A percentile compares a stretch with the other conserved stretches of the same genome.
phyloP scores from a whole-genome alignment of 2,113 vertebrate genomes.

The Pangasianodon gigas region DNA sequence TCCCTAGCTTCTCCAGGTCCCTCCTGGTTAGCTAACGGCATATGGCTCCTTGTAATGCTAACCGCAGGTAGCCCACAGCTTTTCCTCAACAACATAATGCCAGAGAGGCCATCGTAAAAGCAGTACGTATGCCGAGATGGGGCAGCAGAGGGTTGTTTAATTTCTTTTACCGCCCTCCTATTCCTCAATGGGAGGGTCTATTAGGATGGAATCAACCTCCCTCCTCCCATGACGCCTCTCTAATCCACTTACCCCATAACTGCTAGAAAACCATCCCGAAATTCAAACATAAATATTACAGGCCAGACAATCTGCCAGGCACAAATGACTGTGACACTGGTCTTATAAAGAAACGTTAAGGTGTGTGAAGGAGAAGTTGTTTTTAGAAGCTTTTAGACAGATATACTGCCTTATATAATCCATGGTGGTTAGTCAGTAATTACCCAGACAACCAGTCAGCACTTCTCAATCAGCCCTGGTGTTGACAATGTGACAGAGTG shows the following conservation, averaged over 20 bases:
- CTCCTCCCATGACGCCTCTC: constrained; percentile 44
- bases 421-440: constrained; percentile 68
- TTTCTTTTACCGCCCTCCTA: constrained; percentile 40
- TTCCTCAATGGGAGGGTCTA: constrained; percentile 37
- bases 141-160: constrained; percentile 29
- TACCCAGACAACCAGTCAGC: constrained; percentile 72
- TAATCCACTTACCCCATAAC: constrained; percentile 50
- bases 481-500: constrained; percentile 59
- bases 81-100: constrained; percentile 29
- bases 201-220: constrained; percentile 30
- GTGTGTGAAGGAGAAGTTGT: neutral
- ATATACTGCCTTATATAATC: constrained; percentile 65
- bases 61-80: constrained; percentile 35
- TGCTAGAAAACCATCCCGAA: constrained; percentile 20
- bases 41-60: constrained; percentile 32
- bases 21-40: constrained; percentile 18
- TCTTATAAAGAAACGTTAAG: neutral
- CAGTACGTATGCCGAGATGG: constrained; percentile 26
- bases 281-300: constrained; percentile 3
- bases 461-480: constrained; percentile 71
- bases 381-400: constrained; percentile 57
- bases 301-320: neutral
- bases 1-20: constrained; percentile 20
- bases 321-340: neutral
- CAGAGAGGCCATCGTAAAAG: constrained; percentile 30